Percentiles rank a stretch among this genome's conserved stretches.
Evolutionary conservation across 2,113 vertebrate species (phyloP).

Genomic region (Myotis brandtii): DNA sequence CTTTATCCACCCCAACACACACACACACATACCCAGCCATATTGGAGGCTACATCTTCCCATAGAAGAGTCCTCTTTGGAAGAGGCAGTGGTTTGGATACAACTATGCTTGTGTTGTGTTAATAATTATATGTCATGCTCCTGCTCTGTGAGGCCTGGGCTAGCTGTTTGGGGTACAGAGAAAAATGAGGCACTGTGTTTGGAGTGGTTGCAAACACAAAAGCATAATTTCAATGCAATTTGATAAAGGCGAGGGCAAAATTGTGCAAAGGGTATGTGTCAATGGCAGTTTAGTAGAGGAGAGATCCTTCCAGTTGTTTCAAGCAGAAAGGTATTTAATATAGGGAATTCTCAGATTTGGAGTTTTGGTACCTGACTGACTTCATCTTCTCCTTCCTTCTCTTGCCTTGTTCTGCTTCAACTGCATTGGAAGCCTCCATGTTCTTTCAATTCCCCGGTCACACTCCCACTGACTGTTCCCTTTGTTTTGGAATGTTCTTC

Average conservation of each 20-base stretch:
- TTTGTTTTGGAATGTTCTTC: background rate
- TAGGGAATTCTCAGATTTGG: background rate
- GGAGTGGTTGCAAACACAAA: background rate
- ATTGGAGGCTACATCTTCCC: background rate
- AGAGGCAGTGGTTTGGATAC: slow-evolving; percentile 40
- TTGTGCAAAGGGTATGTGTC: background rate
- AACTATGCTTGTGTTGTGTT: background rate
- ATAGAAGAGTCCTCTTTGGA: background rate
- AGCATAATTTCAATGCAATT: background rate
- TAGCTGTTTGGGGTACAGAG: background rate
- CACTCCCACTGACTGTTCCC: too few relatives aligned
- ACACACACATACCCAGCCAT: slow-evolving; percentile 70
- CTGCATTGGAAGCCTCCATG: background rate
- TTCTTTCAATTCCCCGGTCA: background rate
- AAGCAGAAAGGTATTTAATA: slow-evolving; percentile 55
- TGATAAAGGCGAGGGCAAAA: background rate
- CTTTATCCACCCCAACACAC: slow-evolving; percentile 69
- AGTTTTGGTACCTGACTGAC: background rate
- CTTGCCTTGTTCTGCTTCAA: background rate
- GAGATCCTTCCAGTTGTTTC: slow-evolving; percentile 11
- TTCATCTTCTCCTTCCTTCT: background rate
- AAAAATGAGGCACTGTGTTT: background rate
- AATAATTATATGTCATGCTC: background rate
- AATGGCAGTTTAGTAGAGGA: background rate
- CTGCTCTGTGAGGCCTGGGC: background rate